Percentiles rank a stretch among this genome's conserved stretches.
phyloP scores from a whole-genome alignment of 2,888 invertebrate species.

The Leptinotarsa tumamoca region DNA sequence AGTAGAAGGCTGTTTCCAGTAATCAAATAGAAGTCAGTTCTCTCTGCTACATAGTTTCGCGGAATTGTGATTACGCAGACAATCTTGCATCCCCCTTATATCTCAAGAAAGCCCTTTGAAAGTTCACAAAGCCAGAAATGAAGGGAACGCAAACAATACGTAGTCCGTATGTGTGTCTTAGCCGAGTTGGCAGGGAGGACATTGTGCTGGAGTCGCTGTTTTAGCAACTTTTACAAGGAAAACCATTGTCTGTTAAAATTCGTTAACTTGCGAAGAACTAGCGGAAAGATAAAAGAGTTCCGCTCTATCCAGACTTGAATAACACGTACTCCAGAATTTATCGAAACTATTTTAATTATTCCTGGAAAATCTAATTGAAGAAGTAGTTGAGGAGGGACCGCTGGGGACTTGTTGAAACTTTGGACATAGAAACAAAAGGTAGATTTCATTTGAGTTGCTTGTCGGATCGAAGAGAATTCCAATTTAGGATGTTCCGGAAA shows the following conservation, averaged over 20 bases:
- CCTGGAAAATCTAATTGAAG: constrained; percentile 48
- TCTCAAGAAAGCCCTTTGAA: constrained; percentile 42
- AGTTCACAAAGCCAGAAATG: constrained; percentile 53
- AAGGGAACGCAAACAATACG: constrained; percentile 62
- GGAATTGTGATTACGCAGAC: constrained; percentile 1
- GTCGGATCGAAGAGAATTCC: constrained; percentile 30
- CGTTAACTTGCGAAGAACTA: constrained; percentile 51
- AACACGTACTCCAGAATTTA: constrained; percentile 45
- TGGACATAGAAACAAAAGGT: constrained; percentile 32
- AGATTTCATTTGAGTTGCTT: constrained; percentile 26
- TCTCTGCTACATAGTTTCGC: background rate
- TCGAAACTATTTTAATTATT: constrained; percentile 55
- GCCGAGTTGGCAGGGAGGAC: constrained; percentile 53
- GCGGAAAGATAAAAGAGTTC: constrained; percentile 22
- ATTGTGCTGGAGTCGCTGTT: constrained; percentile 53
- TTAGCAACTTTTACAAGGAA: constrained; percentile 55
- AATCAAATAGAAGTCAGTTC: background rate
- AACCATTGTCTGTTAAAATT: constrained; percentile 56
- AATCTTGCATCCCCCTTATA: background rate
- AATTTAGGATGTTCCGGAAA: constrained; percentile 25
- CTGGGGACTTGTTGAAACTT: constrained; percentile 34
- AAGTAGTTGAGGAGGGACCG: constrained; percentile 38
- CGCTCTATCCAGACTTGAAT: constrained; percentile 32
- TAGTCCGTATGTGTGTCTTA: constrained; percentile 52
- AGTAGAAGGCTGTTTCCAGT: background rate